phyloP scores from a whole-genome alignment of 2,888 invertebrate genomes.

The Theretra japonica region DNA sequence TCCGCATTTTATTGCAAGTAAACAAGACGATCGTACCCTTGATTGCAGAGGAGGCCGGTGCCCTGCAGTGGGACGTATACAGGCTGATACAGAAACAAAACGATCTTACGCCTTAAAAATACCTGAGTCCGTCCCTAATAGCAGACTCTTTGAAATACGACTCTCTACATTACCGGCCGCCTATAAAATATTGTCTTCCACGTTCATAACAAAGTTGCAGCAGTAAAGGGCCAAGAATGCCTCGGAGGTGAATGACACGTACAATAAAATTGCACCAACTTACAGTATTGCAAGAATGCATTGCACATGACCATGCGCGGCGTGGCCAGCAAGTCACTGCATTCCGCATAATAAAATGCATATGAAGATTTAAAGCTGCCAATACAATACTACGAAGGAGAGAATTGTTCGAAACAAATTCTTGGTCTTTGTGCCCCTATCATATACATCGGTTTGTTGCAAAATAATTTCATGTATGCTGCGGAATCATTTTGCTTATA shows the following conservation, averaged over 20 bases:
- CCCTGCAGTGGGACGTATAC: too few species aligned
- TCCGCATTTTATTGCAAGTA: not conserved
- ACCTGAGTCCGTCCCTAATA: not conserved
- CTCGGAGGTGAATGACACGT: conserved; percentile 38
- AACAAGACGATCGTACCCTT: too few species aligned
- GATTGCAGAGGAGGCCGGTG: too few species aligned
- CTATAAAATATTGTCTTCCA: conserved; percentile 25
- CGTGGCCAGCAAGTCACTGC: conserved; percentile 24
- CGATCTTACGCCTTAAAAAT: not conserved
- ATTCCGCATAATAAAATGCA: conserved; percentile 27
- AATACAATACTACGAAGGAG: not conserved
- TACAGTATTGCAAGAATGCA: conserved; percentile 30
- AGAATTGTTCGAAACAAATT: not conserved
- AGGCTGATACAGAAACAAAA: too few species aligned
- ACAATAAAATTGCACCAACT: conserved; percentile 31
- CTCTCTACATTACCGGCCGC: conserved; percentile 3
- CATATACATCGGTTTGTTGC: too few species aligned
- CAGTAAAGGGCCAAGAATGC: conserved; percentile 21
- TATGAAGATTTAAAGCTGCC: not conserved
- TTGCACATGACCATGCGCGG: conserved; percentile 19
- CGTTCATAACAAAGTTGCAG: conserved; percentile 28
- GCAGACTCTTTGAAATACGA: not conserved
- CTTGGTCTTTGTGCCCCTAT: too few species aligned
- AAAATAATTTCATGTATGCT: too few species aligned
- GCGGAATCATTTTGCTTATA: too few species aligned